Evolutionary conservation across 37 sponge, comb jelly and placozoan genomes (phyloP).

Genomic region (Trichoplax adhaerens): DNA sequence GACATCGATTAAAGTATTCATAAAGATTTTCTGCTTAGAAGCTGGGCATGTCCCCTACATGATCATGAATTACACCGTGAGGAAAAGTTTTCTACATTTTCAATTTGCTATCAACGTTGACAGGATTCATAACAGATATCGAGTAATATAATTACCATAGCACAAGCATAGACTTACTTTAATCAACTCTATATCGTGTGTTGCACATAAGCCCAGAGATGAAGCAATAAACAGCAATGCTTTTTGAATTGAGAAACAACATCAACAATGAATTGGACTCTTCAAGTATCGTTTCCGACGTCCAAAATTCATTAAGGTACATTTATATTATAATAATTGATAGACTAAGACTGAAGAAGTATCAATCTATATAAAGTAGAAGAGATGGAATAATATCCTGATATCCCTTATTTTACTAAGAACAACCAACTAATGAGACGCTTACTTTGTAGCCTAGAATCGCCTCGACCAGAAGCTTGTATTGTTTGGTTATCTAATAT

Average conservation of each 20-base stretch:
- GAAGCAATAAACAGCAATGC: slow-evolving; percentile 11
- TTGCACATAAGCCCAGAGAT: slow-evolving; percentile 21
- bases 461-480: neutral
- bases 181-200: slow-evolving; percentile 26
- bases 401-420: no score
- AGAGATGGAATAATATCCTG: no score
- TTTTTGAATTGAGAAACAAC: neutral
- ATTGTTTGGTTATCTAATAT: neutral
- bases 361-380: no score
- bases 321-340: no score
- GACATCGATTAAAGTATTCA: slow-evolving; percentile 26
- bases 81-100: no score
- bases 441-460: no score
- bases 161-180: slow-evolving; percentile 7
- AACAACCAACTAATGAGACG: no score
- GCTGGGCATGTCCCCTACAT: slow-evolving; percentile 18
- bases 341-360: no score
- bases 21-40: slow-evolving; percentile 19
- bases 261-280: slow-evolving; percentile 2
- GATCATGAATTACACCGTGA: no score
- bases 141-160: neutral
- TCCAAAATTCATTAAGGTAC: no score
- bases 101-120: no score
- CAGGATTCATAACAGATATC: neutral
- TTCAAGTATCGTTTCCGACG: neutral